phyloP scores from a whole-genome alignment of 2,113 vertebrate species.

The Podiceps cristatus region DNA sequence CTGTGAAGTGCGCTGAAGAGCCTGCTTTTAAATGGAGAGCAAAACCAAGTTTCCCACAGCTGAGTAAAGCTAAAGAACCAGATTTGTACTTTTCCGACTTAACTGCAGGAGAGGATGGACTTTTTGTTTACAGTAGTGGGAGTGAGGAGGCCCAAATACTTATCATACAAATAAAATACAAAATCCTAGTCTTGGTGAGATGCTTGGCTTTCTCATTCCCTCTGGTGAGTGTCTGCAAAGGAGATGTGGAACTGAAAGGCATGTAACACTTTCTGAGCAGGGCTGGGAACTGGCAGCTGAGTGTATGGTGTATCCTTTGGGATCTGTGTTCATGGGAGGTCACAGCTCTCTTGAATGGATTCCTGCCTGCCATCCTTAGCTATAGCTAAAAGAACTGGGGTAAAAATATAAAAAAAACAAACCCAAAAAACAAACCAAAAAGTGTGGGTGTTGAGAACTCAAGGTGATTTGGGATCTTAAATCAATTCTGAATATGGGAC shows the following conservation, averaged over 20 bases:
- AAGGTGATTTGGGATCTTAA: neutral
- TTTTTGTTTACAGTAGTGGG: neutral
- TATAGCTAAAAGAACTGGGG: neutral
- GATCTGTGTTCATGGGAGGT: neutral
- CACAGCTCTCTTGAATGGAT: neutral
- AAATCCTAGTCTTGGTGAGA: neutral
- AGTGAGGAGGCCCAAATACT: neutral
- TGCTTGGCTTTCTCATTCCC: neutral
- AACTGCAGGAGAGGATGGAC: neutral
- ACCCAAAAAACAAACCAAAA: neutral
- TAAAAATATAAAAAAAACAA: neutral
- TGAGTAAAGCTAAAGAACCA: neutral
- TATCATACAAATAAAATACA: neutral
- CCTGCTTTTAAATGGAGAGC: conserved; percentile 19
- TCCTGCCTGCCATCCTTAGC: neutral
- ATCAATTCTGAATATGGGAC: neutral
- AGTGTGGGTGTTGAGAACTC: neutral
- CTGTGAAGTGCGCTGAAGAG: neutral
- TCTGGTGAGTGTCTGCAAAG: neutral
- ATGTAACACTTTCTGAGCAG: neutral
- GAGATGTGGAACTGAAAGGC: neutral
- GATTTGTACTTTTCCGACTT: neutral
- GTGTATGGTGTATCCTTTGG: neutral
- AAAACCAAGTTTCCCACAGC: conserved; percentile 50
- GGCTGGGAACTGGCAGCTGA: neutral